These are phyloP conservation scores for Tholera decimalis DNA, from an alignment of 2,888 invertebrate species.

Conservation along the genomic window DNA sequence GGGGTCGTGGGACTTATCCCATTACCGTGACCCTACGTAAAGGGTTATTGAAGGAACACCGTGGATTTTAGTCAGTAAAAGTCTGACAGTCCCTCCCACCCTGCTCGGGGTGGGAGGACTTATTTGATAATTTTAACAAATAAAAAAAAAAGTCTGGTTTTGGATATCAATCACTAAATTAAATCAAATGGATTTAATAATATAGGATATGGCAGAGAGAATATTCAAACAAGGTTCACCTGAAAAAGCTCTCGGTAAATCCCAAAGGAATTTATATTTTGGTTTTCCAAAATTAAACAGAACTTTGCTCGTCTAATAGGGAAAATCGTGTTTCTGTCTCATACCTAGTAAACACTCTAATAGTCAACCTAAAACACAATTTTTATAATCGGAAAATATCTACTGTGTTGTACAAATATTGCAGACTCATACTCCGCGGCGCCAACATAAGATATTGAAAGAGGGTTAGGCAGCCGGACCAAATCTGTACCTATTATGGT, in stretches of 20 bases:
- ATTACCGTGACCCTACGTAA: too few relatives aligned
- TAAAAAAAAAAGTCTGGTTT: background rate
- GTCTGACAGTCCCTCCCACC: too few relatives aligned
- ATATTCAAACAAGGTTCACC: background rate
- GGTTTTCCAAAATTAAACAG: background rate
- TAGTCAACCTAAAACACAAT: constrained; percentile 56
- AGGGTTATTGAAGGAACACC: too few relatives aligned
- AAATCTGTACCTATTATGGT: constrained; percentile 82
- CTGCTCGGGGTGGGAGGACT: too few relatives aligned
- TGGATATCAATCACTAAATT: constrained; percentile 17
- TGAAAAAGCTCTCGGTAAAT: constrained; percentile 4
- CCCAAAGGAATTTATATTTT: background rate
- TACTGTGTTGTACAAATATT: constrained; percentile 75
- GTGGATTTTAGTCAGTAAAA: too few relatives aligned
- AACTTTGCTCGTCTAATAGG: too few relatives aligned
- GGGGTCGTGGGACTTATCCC: too few relatives aligned
- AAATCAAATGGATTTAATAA: constrained; percentile 5
- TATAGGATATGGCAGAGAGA: background rate
- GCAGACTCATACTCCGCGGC: constrained; percentile 75
- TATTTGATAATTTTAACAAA: too few relatives aligned
- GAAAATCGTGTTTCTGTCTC: too few relatives aligned
- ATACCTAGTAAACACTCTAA: background rate
- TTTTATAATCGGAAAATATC: constrained; percentile 70
- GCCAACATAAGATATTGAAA: constrained; percentile 79
- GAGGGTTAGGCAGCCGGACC: constrained; percentile 74